Evolutionary conservation across 1,140 invertebrate genomes (phyloP).

Genomic region (Bombus confusus): DNA sequence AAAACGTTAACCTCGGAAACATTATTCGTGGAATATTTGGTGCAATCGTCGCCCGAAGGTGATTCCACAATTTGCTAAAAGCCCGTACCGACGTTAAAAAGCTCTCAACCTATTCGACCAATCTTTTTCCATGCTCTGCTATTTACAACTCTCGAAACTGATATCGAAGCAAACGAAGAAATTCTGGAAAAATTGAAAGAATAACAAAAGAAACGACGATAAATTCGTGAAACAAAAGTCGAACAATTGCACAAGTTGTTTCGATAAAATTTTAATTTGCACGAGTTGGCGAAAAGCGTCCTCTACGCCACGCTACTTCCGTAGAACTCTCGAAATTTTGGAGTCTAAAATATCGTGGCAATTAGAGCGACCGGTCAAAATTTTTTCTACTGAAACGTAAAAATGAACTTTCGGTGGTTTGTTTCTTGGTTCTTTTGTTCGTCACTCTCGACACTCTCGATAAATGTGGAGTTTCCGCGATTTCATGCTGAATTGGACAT

Average conservation of each 20-base stretch:
- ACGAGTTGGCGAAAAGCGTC: not conserved
- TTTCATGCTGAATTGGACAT: not conserved
- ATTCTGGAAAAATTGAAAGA: not conserved
- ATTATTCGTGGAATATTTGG: not conserved
- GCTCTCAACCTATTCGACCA: not conserved
- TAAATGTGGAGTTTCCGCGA: not conserved
- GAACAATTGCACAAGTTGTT: too few relatives aligned
- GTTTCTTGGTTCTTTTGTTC: not conserved
- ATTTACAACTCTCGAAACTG: not conserved
- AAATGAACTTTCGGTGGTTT: conserved; percentile 13
- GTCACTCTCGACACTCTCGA: not conserved
- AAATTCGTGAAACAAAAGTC: not conserved
- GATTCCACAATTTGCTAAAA: conserved; percentile 2
- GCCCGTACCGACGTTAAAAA: not conserved
- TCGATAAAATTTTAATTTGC: conserved; percentile 9
- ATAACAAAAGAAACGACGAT: not conserved
- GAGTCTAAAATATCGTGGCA: conserved; percentile 8
- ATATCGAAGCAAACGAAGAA: not conserved
- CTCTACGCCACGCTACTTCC: not conserved
- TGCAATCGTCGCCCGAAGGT: not conserved
- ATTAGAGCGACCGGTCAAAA: conserved; percentile 5
- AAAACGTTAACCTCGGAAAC: not conserved
- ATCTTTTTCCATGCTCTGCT: not conserved
- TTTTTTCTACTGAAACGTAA: not conserved
- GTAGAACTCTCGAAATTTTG: not conserved